Evolutionary conservation across 2,888 invertebrate species (phyloP).

Genomic region (Leucoma salicis): DNA sequence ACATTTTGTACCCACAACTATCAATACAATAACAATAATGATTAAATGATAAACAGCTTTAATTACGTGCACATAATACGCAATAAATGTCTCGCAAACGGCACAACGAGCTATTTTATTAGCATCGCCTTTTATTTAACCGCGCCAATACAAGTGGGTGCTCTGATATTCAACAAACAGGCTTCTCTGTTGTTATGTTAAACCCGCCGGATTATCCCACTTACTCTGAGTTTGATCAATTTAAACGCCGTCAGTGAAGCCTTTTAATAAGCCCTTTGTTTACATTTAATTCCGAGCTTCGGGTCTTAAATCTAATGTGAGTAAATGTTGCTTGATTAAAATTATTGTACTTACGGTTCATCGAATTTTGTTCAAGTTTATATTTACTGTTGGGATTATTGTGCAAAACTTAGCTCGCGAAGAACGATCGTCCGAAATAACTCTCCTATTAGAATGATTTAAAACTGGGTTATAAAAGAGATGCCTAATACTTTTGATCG

Average conservation of each 20-base stretch:
- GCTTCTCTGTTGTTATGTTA: conserved; percentile 38
- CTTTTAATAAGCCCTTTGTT: conserved; percentile 51
- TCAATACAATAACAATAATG: not conserved
- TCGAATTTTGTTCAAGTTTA: conserved; percentile 5
- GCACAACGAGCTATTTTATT: conserved; percentile 20
- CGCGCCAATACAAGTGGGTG: conserved; percentile 26
- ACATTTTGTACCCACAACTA: not conserved
- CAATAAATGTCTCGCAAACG: conserved; percentile 9
- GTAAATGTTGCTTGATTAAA: conserved; percentile 32
- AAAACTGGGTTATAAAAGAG: too few species aligned
- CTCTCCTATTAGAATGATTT: too few species aligned
- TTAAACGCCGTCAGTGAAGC: conserved; percentile 49
- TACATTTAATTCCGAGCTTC: conserved; percentile 46
- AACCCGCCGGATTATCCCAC: conserved; percentile 50
- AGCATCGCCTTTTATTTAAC: conserved; percentile 19
- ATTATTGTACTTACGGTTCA: conserved; percentile 24
- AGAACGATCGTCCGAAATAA: too few species aligned
- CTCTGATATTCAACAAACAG: conserved; percentile 37
- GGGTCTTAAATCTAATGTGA: conserved; percentile 36
- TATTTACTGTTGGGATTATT: not conserved
- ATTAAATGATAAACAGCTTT: conserved; percentile 1
- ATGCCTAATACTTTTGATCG: too few species aligned
- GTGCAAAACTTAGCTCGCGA: not conserved
- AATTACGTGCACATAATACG: conserved; percentile 8
- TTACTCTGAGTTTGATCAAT: conserved; percentile 56